A percentile compares a stretch with the other conserved stretches of the same genome.
phyloP scores from a whole-genome alignment of 2,888 invertebrate genomes.

The Erpobdella octoculata region DNA sequence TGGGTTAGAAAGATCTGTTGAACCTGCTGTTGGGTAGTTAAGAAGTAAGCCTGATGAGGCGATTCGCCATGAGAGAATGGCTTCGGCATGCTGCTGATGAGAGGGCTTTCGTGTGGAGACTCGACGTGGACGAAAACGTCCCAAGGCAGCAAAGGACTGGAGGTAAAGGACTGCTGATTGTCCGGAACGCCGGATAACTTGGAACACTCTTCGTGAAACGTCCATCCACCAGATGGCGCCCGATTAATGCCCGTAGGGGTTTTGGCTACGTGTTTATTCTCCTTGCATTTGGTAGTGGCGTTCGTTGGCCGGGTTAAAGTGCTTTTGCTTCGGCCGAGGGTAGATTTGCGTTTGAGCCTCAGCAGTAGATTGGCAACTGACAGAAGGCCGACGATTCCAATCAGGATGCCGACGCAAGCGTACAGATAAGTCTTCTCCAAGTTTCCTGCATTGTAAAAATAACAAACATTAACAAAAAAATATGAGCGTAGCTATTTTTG shows the following conservation, averaged over 20 bases:
- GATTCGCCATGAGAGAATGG: no score
- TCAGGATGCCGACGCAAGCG: background rate
- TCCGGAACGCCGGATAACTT: background rate
- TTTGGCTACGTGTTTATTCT: background rate
- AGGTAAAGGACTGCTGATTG: background rate
- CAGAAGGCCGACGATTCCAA: background rate
- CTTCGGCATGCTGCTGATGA: slow-evolving; percentile 7
- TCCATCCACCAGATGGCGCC: slow-evolving; percentile 17
- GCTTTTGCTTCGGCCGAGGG: background rate
- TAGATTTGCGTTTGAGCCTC: background rate
- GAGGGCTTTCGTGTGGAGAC: slow-evolving; percentile 22
- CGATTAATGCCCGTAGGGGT: background rate
- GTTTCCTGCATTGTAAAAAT: background rate
- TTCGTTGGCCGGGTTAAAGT: background rate
- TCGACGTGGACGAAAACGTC: slow-evolving; percentile 27
- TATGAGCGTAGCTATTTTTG: background rate
- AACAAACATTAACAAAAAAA: background rate
- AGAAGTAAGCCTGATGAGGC: background rate
- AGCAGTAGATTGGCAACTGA: background rate
- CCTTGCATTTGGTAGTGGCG: background rate
- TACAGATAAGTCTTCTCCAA: slow-evolving; percentile 9
- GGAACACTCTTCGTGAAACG: slow-evolving; percentile 5
- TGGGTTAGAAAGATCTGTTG: background rate
- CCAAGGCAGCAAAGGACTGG: slow-evolving; percentile 17
- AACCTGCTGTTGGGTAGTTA: background rate